Evolutionary conservation across 2,888 invertebrate genomes (phyloP), one percentile per base, ranked within the genome.

Genomic region (Suillia variegata): DNA sequence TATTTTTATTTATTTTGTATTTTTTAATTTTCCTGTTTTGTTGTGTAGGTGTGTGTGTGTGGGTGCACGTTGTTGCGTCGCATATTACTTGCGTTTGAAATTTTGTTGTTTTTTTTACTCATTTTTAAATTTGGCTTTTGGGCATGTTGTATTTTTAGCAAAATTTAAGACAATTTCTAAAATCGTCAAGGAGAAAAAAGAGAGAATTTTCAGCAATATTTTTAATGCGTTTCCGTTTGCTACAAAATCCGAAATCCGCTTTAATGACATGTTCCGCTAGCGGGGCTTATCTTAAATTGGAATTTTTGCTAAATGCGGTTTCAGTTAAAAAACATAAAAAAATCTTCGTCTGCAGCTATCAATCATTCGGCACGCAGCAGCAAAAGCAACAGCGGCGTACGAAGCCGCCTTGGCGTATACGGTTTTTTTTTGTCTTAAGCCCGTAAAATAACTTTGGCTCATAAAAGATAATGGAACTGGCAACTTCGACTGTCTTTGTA

Each of bases 401-500:
- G 45, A 45, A 38, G n/a, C n/a, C n/a, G n/a, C n/a, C n/a, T n/a
- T n/a, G n/a, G n/a, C n/a, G n/a, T n/a, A n/a, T n/a, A n/a, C n/a
- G n/a, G n/a, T n/a, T n/a, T n/a, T n/a, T n/a, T n/a, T n/a, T n/a
- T n/a, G n/a, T n/a, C 65, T 65, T 56, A 58, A 60, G 61, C 61
- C 52, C 50, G 63, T 67, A 61, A 60, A 65, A 56, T 56, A 69
- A 69, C 67, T 70, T 68, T 69, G 69, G 70, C 73, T 73, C 70
- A 73, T 73, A 73, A 73, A 73, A 71, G 70, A 73, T 73, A 73
- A 73, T 73, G 31, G 33, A 52, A 52, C 52, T 8, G 31, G 33
- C 33, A 52, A 52, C n/a, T n/a, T n/a, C n/a, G n/a, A n/a, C 33
- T 52, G 52, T 52, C 33, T 52, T n/a, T n/a, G n/a, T n/a, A n/a